These are phyloP conservation scores for Stegodyphus mimosarum DNA, from an alignment of 1,140 invertebrate genomes.

Conservation along the genomic window DNA sequence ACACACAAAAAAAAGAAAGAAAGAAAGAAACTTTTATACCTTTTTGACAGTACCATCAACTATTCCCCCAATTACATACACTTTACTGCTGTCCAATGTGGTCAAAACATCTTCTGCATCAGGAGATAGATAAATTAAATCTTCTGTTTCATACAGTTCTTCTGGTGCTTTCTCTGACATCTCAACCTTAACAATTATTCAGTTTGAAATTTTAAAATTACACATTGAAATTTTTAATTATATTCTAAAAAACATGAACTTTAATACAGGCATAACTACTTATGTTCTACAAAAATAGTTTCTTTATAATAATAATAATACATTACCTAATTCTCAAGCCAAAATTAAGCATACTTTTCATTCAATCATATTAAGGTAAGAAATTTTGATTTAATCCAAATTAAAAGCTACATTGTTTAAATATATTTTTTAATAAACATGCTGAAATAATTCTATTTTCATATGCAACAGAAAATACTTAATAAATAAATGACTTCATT, in stretches of 20 bases:
- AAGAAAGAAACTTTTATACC: conserved; percentile 40
- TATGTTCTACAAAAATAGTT: too few species aligned
- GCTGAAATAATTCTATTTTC: too few species aligned
- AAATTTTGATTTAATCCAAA: too few species aligned
- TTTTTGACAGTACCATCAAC: conserved; percentile 68
- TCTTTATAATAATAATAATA: too few species aligned
- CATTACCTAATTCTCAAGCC: too few species aligned
- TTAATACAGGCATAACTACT: neutral
- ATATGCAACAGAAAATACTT: too few species aligned
- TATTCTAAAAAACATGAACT: neutral
- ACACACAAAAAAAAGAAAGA: too few species aligned
- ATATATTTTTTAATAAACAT: too few species aligned
- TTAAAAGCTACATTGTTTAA: too few species aligned
- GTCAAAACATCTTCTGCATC: conserved; percentile 65
- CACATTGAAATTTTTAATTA: neutral
- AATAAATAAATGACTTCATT: too few species aligned
- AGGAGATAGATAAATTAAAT: conserved; percentile 67
- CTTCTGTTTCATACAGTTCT: conserved; percentile 64
- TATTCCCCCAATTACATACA: conserved; percentile 69
- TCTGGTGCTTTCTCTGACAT: conserved; percentile 61
- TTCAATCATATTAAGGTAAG: too few species aligned
- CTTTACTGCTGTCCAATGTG: conserved; percentile 64
- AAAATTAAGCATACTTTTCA: too few species aligned
- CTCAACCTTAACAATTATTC: conserved; percentile 59
- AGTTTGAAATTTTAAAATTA: neutral